Evolutionary conservation across 2,797 vertebrate genomes (phyloP).

Genomic region (Peromyscus aztecus): DNA sequence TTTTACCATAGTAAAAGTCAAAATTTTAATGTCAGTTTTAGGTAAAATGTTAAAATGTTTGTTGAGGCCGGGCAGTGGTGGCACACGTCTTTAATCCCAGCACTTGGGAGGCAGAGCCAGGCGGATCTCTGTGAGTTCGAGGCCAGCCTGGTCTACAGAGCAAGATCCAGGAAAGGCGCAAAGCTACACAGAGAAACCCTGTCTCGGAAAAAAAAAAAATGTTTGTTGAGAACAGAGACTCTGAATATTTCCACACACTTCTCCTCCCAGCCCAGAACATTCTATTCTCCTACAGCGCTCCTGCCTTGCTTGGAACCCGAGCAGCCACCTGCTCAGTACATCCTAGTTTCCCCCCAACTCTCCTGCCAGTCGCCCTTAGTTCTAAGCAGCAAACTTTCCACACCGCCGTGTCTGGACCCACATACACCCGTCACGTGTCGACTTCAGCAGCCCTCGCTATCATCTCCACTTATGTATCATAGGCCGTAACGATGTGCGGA

Average conservation of each 20-base stretch:
- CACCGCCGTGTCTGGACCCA: too few species aligned
- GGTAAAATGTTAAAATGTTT: neutral
- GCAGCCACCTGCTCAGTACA: neutral
- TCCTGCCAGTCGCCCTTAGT: too few species aligned
- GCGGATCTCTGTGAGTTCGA: too few species aligned
- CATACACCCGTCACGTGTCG: neutral
- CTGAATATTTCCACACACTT: neutral
- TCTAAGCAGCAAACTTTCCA: too few species aligned
- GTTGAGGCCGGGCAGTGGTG: too few species aligned
- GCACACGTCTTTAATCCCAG: too few species aligned
- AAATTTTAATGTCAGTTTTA: neutral
- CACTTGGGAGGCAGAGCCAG: too few species aligned
- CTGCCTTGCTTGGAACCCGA: neutral
- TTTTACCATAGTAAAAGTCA: neutral
- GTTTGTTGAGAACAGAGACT: neutral
- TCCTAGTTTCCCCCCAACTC: neutral
- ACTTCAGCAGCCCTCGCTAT: neutral
- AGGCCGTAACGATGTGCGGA: neutral
- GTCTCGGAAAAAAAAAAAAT: too few species aligned
- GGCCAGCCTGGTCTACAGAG: too few species aligned
- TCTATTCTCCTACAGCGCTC: too few species aligned
- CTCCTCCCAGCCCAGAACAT: neutral
- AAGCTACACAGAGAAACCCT: too few species aligned
- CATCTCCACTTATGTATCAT: neutral
- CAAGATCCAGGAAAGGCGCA: too few species aligned